These are phyloP conservation scores for Mobula hypostoma DNA, from an alignment of 2,113 vertebrate species.

Conservation along the genomic window DNA sequence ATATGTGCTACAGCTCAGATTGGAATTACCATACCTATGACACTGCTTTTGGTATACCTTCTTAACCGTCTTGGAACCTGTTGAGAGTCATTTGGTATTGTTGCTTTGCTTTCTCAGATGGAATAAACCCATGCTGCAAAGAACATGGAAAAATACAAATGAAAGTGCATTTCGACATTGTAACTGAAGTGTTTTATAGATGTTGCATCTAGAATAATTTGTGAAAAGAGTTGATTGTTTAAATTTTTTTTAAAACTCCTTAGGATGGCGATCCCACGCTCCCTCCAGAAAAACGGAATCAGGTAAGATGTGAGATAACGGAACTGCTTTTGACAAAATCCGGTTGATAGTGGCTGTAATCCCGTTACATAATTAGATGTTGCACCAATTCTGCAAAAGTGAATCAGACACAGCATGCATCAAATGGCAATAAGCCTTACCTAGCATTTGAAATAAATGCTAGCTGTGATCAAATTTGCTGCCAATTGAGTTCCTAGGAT, in stretches of 20 bases:
- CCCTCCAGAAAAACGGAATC: slow-evolving; percentile 90
- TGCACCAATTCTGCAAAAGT: slow-evolving; percentile 15
- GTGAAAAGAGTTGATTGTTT: slow-evolving; percentile 29
- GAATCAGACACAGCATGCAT: slow-evolving; percentile 6
- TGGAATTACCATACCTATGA: slow-evolving; percentile 41
- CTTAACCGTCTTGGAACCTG: neutral
- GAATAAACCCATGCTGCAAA: neutral
- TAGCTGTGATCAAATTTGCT: slow-evolving; percentile 28
- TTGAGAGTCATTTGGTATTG: neutral
- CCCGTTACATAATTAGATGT: neutral
- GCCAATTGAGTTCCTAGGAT: slow-evolving; percentile 21
- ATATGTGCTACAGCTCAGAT: slow-evolving; percentile 41
- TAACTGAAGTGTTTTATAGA: neutral
- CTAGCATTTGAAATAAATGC: slow-evolving; percentile 21
- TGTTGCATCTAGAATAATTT: neutral
- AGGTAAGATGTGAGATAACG: slow-evolving; percentile 60
- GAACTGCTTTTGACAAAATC: neutral
- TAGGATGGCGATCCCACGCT: slow-evolving; percentile 91
- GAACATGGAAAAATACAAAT: neutral
- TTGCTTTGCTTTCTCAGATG: slow-evolving; percentile 37
- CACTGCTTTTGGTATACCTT: neutral
- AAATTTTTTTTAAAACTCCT: slow-evolving; percentile 44
- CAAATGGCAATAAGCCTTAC: slow-evolving; percentile 9
- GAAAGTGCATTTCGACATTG: neutral
- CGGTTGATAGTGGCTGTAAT: neutral